Base-by-base conservation (phyloP, 2,797 vertebrate species). In the Sebastes matsubarae region DNA sequence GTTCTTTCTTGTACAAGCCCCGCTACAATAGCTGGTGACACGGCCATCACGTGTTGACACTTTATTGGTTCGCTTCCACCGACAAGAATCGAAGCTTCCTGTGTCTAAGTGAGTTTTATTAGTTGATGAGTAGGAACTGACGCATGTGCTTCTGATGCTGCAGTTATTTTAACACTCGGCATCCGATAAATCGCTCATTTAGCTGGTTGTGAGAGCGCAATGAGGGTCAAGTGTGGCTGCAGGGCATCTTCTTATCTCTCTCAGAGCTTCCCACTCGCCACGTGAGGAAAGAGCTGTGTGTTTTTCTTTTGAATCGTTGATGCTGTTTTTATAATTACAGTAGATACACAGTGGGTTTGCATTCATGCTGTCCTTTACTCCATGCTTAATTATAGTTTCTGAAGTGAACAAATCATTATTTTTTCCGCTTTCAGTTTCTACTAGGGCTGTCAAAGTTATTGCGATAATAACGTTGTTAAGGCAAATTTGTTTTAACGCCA, bases 141-240 rank as follows among this genome's bases (percentile, higher is more conserved):
- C 57, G 5, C 11, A 27, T 16, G n/a, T 66, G 63, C 20, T 29
- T 80, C 84, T 84, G 22, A 75, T 29, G 50, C 20, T 29, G 50
- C 20, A 54, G 20, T 68, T 59, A 73, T 61, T 68, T 65, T 22
- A 29, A 12, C 7, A 50, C 36, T 46, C n/a, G 24, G 12, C 7
- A 18, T 22, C 32, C 65, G 46, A 50, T 72, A 54, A 72, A n/a
- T 61, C 9, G 2, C 29, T 61, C 34, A 29, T 46, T 5, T 46
- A 64, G 50, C 9, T 50, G 66, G 9, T 12, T 60, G 20, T 29
- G n/a, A 24, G 34, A 8, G 22, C 0, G 1, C 2, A 54, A 2
- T 24, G 8, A 42, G n/a, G 75, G 50, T 54, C 22, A 50, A 50
- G 27, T 10, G 6, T 46, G 29, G 10, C 16, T 18, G 5, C 10